Conservation (phyloP, 2,888 invertebrate genomes). For the Calliopum simillimum region DNA sequence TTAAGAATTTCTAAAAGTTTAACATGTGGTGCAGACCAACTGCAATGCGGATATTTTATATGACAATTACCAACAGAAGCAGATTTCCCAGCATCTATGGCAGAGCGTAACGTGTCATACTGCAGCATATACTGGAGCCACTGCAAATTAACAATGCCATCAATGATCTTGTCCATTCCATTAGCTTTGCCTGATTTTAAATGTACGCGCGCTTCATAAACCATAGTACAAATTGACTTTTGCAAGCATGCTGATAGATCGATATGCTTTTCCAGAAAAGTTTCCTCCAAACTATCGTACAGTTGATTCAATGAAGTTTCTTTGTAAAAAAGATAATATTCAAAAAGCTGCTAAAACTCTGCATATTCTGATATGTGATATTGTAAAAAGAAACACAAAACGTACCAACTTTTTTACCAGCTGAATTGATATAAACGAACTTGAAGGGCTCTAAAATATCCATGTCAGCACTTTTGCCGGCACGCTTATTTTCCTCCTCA, state of each 20-base stretch:
- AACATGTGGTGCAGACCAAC: slow-evolving; percentile 59
- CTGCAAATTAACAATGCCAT: slow-evolving; percentile 68
- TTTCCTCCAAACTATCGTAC: slow-evolving; percentile 69
- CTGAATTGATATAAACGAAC: slow-evolving; percentile 56
- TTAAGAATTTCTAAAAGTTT: slow-evolving; percentile 51
- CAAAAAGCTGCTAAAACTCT: background rate
- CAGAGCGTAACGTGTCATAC: slow-evolving; percentile 70
- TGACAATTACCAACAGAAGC: slow-evolving; percentile 62
- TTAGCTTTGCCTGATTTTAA: slow-evolving; percentile 60
- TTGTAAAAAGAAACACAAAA: too few species aligned
- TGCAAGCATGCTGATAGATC: slow-evolving; percentile 74
- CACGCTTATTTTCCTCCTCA: background rate
- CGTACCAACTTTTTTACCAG: slow-evolving; percentile 54
- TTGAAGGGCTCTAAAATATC: slow-evolving; percentile 54
- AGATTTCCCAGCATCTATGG: slow-evolving; percentile 68
- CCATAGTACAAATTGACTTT: slow-evolving; percentile 70
- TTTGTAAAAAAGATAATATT: slow-evolving; percentile 32
- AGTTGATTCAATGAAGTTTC: slow-evolving; percentile 56
- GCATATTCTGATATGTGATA: too few species aligned
- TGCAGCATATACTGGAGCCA: slow-evolving; percentile 67
- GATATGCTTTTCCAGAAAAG: slow-evolving; percentile 71
- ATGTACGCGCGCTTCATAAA: slow-evolving; percentile 64
- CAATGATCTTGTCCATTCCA: slow-evolving; percentile 69
- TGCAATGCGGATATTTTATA: slow-evolving; percentile 68
- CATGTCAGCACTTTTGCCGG: background rate